A percentile compares a stretch with the other conserved stretches of the same genome.
Conservation (phyloP, 2,797 vertebrate species). For the Trachurus trachurus region DNA sequence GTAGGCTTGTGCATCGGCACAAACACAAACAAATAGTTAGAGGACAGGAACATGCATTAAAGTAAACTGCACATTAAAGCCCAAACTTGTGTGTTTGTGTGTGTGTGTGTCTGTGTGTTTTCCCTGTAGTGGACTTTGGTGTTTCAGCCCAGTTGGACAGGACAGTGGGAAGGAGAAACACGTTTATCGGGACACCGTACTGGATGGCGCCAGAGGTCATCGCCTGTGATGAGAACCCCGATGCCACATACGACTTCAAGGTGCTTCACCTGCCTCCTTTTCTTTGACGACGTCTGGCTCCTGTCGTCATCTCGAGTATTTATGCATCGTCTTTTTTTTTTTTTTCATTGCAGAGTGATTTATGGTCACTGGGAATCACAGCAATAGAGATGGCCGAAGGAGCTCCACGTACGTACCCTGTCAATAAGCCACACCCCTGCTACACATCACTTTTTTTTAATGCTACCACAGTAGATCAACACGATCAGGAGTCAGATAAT, state of each 20-base stretch:
- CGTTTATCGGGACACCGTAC: conserved; percentile 97
- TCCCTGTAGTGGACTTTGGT: conserved; percentile 92
- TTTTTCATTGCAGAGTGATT: conserved; percentile 90
- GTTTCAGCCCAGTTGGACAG: conserved; percentile 95
- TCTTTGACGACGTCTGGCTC: not conserved
- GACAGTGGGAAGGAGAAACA: conserved; percentile 94
- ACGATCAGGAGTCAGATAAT: conserved; percentile 33
- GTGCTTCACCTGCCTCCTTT: conserved; percentile 68
- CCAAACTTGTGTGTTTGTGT: conserved; percentile 7
- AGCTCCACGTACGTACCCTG: conserved; percentile 92
- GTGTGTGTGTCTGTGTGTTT: conserved; percentile 35
- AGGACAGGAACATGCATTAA: not conserved
- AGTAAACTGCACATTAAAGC: conserved; percentile 4
- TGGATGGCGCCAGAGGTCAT: conserved; percentile 99
- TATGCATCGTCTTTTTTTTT: conserved; percentile 18
- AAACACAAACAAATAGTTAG: not conserved
- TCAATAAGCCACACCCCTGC: conserved; percentile 34
- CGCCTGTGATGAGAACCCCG: conserved; percentile 95
- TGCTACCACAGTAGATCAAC: conserved; percentile 13
- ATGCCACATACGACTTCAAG: conserved; percentile 97
- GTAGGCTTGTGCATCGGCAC: conserved; percentile 9
- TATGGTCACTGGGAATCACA: conserved; percentile 98
- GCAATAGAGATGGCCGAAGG: conserved; percentile 99
- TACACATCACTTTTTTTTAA: conserved; percentile 18
- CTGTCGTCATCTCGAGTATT: conserved; percentile 3